Evolutionary conservation across 1,140 invertebrate genomes (phyloP).

Genomic region (Leptinotarsa texana): DNA sequence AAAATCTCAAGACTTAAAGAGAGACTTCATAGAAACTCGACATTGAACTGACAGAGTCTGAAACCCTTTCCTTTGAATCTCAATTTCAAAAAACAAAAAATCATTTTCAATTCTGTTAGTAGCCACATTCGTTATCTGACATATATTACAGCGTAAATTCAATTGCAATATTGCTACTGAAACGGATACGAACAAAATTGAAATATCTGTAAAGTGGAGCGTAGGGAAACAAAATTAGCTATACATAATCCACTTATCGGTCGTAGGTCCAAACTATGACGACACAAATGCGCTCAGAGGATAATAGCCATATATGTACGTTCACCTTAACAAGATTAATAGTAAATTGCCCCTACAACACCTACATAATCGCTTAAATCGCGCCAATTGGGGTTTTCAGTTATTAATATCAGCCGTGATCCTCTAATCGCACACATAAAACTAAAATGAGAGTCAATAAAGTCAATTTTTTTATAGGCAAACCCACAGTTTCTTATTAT

Average conservation of each 20-base stretch:
- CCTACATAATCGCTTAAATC: background rate
- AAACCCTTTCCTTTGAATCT: too few species aligned
- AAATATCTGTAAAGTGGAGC: background rate
- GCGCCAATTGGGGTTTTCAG: background rate
- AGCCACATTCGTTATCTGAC: too few species aligned
- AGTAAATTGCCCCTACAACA: background rate
- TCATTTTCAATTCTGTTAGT: too few species aligned
- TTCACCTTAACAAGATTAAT: slow-evolving; percentile 3
- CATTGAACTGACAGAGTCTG: too few species aligned
- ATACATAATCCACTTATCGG: background rate
- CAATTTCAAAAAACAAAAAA: too few species aligned
- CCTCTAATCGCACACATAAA: too few species aligned
- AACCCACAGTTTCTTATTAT: too few species aligned
- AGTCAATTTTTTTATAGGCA: too few species aligned
- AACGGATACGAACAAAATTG: background rate
- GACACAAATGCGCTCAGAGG: background rate
- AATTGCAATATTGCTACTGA: background rate
- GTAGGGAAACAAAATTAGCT: background rate
- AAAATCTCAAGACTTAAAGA: too few species aligned
- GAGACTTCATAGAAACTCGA: too few species aligned
- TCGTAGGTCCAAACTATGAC: background rate
- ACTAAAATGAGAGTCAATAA: too few species aligned
- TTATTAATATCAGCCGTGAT: background rate
- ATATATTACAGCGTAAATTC: background rate
- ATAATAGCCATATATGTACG: background rate